A percentile compares a stretch with the other conserved stretches of the same genome.
Conservation (phyloP, 2,888 invertebrate species). For the Calephelis perditalis region DNA sequence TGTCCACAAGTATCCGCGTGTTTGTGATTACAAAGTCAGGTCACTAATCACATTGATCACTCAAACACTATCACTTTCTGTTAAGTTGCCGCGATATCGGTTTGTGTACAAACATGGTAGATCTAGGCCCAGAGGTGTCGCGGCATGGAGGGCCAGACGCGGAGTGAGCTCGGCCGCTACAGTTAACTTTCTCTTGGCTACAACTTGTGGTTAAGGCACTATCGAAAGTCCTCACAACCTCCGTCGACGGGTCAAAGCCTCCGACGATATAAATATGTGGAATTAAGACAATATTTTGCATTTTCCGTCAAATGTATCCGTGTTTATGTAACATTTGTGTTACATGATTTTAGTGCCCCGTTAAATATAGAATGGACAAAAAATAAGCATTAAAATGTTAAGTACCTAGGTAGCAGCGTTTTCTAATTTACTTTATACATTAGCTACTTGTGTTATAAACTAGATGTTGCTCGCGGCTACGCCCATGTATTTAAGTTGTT, state of each 20-base stretch:
- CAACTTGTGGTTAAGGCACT: constrained; percentile 43
- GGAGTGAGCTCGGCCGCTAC: constrained; percentile 72
- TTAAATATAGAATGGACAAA: too few relatives aligned
- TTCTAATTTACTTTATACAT: too few relatives aligned
- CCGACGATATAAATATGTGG: constrained; percentile 34
- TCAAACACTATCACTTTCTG: constrained; percentile 63
- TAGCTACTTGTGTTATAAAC: too few relatives aligned
- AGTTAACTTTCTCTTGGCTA: constrained; percentile 74
- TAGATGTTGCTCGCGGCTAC: too few relatives aligned
- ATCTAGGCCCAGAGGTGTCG: constrained; percentile 40
- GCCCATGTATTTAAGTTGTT: too few relatives aligned
- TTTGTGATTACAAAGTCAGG: constrained; percentile 32
- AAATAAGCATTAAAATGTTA: too few relatives aligned
- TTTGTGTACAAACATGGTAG: constrained; percentile 33
- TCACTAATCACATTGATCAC: constrained; percentile 21
- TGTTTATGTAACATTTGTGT: too few relatives aligned
- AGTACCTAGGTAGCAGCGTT: too few relatives aligned
- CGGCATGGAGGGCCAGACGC: constrained; percentile 37
- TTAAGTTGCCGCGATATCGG: constrained; percentile 28
- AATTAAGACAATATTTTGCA: constrained; percentile 18
- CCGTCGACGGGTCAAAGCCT: constrained; percentile 64
- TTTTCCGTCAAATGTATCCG: too few relatives aligned
- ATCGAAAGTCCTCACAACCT: constrained; percentile 66
- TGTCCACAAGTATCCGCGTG: constrained; percentile 52
- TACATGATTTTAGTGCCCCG: too few relatives aligned